phyloP scores from a whole-genome alignment of 2,113 vertebrate species.

The Origma solitaria region DNA sequence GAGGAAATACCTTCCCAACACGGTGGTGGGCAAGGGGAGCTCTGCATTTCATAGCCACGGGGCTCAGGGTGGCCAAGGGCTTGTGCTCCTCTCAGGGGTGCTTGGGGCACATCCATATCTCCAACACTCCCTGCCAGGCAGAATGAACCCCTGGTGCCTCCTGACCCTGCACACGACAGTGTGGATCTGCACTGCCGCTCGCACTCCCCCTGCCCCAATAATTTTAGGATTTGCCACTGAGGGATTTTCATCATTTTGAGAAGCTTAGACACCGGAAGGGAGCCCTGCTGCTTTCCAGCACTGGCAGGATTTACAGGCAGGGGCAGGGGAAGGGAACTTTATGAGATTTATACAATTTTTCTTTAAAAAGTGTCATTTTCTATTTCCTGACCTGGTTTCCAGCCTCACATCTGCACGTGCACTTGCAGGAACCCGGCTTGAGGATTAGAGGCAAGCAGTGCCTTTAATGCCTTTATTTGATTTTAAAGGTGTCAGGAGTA shows the following conservation, averaged over 20 bases:
- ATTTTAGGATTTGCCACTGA: constrained; percentile 35
- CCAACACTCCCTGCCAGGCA: background rate
- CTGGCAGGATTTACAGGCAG: background rate
- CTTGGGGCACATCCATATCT: background rate
- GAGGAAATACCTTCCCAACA: background rate
- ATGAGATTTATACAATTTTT: background rate
- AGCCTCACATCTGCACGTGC: background rate
- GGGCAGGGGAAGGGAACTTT: background rate
- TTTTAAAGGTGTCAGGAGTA: background rate
- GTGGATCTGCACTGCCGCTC: background rate
- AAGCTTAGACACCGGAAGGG: background rate
- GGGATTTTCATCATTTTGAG: constrained; percentile 9
- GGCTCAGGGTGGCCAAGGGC: background rate
- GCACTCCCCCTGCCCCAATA: background rate
- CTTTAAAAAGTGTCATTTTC: background rate
- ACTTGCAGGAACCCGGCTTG: rapidly evolving
- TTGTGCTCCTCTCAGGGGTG: background rate
- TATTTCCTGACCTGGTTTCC: constrained; percentile 21
- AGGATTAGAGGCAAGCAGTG: background rate
- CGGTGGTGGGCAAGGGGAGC: background rate
- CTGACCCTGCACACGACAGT: background rate
- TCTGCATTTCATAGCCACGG: background rate
- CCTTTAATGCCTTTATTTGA: background rate
- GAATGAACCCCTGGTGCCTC: background rate
- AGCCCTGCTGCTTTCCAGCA: background rate